Percentiles rank a stretch among this genome's conserved stretches.
Evolutionary conservation across 2,888 invertebrate genomes (phyloP).

Genomic region (Cephonodes hylas): DNA sequence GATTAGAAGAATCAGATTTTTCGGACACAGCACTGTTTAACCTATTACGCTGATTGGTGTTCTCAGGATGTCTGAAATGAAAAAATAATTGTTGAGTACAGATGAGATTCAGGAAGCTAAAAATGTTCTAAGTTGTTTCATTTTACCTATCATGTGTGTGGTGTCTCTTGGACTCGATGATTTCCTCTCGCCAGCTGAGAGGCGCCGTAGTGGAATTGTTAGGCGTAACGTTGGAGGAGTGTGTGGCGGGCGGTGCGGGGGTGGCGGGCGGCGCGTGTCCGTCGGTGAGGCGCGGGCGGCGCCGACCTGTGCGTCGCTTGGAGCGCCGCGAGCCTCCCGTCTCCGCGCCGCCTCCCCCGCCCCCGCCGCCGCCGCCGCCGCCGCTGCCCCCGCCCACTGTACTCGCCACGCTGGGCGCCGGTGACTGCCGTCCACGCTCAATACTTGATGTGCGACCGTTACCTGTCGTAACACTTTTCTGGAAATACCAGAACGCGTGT

Average conservation of each 20-base stretch:
- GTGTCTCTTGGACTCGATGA: slow-evolving; percentile 69
- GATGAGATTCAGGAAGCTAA: no score
- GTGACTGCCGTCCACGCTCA: slow-evolving; percentile 61
- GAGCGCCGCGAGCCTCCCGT: slow-evolving; percentile 38
- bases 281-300: slow-evolving; percentile 37
- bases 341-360: slow-evolving; percentile 25
- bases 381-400: slow-evolving; percentile 24
- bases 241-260: slow-evolving; percentile 33
- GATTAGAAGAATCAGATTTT: slow-evolving; percentile 57
- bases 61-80: slow-evolving; percentile 55
- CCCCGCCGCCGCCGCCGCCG: slow-evolving; percentile 22
- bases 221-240: slow-evolving; percentile 29
- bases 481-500: slow-evolving; percentile 29
- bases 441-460: slow-evolving; percentile 55
- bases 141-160: slow-evolving; percentile 56
- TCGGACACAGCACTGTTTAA: slow-evolving; percentile 60
- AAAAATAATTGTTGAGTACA: no score
- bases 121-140: no score
- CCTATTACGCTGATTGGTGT: slow-evolving; percentile 52
- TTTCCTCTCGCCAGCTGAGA: slow-evolving; percentile 75
- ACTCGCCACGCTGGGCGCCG: slow-evolving; percentile 34
- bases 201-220: slow-evolving; percentile 42
- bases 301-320: slow-evolving; percentile 41
- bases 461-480: slow-evolving; percentile 55
- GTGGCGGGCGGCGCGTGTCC: slow-evolving; percentile 26